Conservation (phyloP, 1,140 invertebrate genomes). For the Homalodisca vitripennis region DNA sequence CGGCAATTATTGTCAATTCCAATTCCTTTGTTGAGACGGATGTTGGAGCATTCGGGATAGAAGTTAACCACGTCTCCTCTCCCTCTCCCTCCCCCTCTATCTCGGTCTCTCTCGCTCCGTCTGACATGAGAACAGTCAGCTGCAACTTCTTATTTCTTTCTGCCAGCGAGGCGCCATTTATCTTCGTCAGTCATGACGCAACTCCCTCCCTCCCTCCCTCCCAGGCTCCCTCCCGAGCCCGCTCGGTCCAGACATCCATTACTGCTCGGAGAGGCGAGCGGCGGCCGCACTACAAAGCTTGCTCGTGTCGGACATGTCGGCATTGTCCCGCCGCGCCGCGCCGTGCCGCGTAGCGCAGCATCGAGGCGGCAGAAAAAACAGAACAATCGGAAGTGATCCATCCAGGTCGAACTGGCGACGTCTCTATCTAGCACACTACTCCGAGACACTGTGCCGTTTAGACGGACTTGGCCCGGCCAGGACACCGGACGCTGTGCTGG, state of each 20-base stretch:
- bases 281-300: background rate
- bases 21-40: background rate
- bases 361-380: background rate
- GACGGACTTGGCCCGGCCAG: too few species aligned
- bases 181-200: constrained; percentile 40
- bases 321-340: too few species aligned
- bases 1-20: background rate
- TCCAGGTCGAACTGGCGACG: background rate
- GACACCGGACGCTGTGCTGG: too few species aligned
- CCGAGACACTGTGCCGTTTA: too few species aligned
- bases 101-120: background rate
- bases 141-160: constrained; percentile 31
- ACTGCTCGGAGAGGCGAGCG: background rate
- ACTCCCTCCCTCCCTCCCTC: constrained; percentile 6
- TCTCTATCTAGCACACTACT: background rate
- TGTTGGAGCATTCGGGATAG: background rate
- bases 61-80: background rate
- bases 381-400: background rate
- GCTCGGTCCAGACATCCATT: too few species aligned
- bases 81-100: background rate
- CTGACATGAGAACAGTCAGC: constrained; percentile 26
- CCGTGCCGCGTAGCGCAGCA: too few species aligned
- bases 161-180: constrained; percentile 37
- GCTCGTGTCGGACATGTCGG: background rate
- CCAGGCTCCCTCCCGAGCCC: background rate